phyloP scores from a whole-genome alignment of 2,113 vertebrate genomes.

The Passer domesticus region DNA sequence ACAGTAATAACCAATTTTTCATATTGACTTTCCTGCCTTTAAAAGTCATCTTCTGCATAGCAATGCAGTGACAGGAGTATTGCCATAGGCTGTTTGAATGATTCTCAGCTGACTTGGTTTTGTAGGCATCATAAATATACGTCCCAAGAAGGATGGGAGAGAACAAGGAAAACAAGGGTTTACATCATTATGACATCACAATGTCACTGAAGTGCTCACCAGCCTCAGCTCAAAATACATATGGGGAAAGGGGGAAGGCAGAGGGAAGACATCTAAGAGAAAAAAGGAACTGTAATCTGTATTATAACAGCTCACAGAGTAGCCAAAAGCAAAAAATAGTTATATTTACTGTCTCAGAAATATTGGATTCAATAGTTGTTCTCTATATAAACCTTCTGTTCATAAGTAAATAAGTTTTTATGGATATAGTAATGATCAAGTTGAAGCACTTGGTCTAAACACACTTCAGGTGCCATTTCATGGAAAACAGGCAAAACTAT shows the following conservation, averaged over 20 bases:
- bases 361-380: neutral
- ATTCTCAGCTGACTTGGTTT: neutral
- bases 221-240: neutral
- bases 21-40: neutral
- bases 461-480: neutral
- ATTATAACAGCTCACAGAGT: neutral
- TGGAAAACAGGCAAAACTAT: neutral
- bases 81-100: neutral
- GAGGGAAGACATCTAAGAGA: neutral
- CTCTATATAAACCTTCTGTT: neutral
- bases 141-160: neutral
- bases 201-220: neutral
- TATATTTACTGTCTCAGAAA: neutral
- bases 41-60: neutral
- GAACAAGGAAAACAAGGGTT: neutral
- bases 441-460: neutral
- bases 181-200: neutral
- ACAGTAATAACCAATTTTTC: neutral
- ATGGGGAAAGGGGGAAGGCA: neutral
- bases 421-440: neutral
- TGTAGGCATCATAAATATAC: neutral
- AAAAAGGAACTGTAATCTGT: neutral
- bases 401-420: neutral
- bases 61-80: neutral
- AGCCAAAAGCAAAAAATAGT: neutral